A percentile compares a stretch with the other conserved stretches of the same genome.
Conservation (phyloP, 2,888 invertebrate genomes). For the Branchinecta sandiegonensis region DNA sequence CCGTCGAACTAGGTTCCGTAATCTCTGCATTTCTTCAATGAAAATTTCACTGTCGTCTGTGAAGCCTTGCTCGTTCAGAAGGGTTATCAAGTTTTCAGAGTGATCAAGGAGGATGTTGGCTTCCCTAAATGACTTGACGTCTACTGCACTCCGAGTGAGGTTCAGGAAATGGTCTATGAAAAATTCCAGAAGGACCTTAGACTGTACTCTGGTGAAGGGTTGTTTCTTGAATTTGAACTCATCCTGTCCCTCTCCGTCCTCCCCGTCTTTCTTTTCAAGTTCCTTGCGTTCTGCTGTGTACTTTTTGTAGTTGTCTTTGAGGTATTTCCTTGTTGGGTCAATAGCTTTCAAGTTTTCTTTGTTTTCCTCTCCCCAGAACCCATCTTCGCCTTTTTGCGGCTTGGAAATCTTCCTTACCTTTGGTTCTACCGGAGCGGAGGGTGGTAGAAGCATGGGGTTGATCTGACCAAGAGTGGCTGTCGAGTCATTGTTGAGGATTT, state of each 20-base stretch:
- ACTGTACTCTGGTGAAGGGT: constrained; percentile 43
- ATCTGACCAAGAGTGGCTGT: constrained; percentile 8
- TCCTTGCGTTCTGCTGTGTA: constrained; percentile 23
- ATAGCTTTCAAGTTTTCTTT: constrained; percentile 6
- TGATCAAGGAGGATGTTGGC: constrained; percentile 54
- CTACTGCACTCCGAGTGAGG: constrained; percentile 50
- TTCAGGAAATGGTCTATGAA: constrained; percentile 56
- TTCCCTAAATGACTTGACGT: constrained; percentile 45
- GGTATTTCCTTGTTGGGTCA: constrained; percentile 25
- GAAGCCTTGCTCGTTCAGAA: constrained; percentile 39
- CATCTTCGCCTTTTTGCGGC: constrained; percentile 24
- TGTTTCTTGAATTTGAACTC: constrained; percentile 20
- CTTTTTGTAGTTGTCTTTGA: constrained; percentile 26
- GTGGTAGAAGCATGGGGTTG: constrained; percentile 16
- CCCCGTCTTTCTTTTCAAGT: constrained; percentile 18
- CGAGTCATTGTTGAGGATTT: constrained; percentile 19
- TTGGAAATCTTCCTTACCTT: constrained; percentile 25
- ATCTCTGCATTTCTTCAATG: constrained; percentile 41
- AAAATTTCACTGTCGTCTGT: constrained; percentile 43
- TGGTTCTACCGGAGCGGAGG: background rate
- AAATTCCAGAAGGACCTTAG: constrained; percentile 46
- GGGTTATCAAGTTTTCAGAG: constrained; percentile 47
- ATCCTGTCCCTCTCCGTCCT: constrained; percentile 8
- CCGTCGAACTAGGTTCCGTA: constrained; percentile 12
- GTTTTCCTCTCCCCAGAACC: constrained; percentile 22